Evolutionary conservation across 2,888 invertebrate genomes (phyloP).

Genomic region (Aleiodes leptofemur): DNA sequence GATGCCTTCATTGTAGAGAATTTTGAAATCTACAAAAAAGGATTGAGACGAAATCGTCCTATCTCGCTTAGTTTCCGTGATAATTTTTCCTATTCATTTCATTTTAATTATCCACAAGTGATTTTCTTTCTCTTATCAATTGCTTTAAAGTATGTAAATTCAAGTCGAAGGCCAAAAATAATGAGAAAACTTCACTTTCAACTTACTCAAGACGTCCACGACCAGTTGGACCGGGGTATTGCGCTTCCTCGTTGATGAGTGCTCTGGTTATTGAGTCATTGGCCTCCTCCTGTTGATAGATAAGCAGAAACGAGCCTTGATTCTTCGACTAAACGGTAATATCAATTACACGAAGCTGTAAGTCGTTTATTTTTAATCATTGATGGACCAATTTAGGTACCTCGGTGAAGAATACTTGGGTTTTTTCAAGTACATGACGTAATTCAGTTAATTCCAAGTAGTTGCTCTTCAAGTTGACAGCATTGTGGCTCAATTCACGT

Average conservation of each 20-base stretch:
- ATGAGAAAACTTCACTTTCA: neutral
- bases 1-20: no score
- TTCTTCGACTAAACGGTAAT: constrained; percentile 72
- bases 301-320: constrained; percentile 72
- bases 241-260: constrained; percentile 77
- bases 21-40: no score
- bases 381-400: constrained; percentile 64
- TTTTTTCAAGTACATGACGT: constrained; percentile 93
- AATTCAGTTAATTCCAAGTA: constrained; percentile 94
- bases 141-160: no score
- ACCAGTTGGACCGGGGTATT: constrained; percentile 60
- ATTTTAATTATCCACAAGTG: no score
- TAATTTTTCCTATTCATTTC: no score
- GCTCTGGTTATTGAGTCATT: constrained; percentile 80
- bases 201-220: constrained; percentile 75
- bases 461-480: constrained; percentile 93
- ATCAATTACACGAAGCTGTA: constrained; percentile 65
- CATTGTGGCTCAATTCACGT: constrained; percentile 93
- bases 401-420: constrained; percentile 92
- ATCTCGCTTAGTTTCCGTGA: no score
- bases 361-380: constrained; percentile 48
- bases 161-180: neutral
- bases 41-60: no score
- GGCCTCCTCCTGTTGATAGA: constrained; percentile 80
- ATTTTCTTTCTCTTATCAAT: no score